Evolutionary conservation across 2,888 invertebrate species (phyloP).

Genomic region (Campopleginae sp.): DNA sequence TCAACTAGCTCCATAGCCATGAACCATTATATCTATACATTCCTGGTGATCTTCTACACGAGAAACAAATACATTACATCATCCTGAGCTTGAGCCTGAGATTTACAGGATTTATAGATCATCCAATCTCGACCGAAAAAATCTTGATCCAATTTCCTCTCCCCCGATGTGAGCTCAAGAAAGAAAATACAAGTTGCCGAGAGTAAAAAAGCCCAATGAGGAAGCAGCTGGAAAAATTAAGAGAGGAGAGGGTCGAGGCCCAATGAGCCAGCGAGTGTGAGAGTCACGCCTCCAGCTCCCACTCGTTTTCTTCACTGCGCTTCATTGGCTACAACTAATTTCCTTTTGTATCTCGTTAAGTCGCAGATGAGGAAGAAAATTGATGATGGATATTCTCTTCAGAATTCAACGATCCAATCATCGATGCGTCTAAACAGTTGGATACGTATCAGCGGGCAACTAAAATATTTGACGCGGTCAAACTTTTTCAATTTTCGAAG

Average conservation of each 20-base stretch:
- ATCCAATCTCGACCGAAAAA: not conserved
- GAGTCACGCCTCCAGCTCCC: not conserved
- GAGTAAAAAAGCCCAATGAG: not conserved
- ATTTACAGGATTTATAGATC: not conserved
- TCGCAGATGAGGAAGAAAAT: not conserved
- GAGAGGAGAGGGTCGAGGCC: not conserved
- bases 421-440: not conserved
- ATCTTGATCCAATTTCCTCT: not conserved
- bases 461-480: not conserved
- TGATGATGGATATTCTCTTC: not conserved
- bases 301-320: not conserved
- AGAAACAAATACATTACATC: not conserved
- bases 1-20: conserved; percentile 20
- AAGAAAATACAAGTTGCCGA: not conserved
- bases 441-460: no score
- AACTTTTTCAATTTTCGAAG: not conserved
- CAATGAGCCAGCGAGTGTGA: not conserved
- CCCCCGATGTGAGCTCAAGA: not conserved
- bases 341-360: not conserved
- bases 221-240: not conserved
- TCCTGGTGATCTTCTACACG: not conserved
- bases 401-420: not conserved
- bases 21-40: conserved; percentile 2
- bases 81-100: not conserved
- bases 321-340: not conserved